Evolutionary conservation across 1,140 invertebrate species (phyloP), one percentile per base, ranked within the genome.

Genomic region (Drosophila virilis): DNA sequence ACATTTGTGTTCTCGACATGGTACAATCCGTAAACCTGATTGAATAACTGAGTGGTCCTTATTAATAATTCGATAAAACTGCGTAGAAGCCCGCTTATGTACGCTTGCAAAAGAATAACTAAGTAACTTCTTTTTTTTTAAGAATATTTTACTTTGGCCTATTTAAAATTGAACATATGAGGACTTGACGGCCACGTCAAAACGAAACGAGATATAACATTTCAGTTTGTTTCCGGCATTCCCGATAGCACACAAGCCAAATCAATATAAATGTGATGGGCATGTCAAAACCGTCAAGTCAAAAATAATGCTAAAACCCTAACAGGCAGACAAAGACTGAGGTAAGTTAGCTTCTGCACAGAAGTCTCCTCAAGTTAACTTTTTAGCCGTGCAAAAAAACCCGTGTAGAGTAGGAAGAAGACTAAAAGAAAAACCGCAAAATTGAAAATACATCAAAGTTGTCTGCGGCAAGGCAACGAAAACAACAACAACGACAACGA

Each of bases 361-460:
- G 50, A 51, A 67, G 62, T 52, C 51, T 46, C 42, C 43, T 58
- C 58, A 51, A 74, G 66, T 62, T 67, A 74, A 70, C 35, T 70
- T 70, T 70, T 61, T 45, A 40, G 64, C 55, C 28, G 57, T 45
- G 35, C 45, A 48, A 57, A 54, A 7, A 7, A 52, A 6, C 7
- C 2, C 33, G 33, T 1, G 48, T 12, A 6, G 38, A 45, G 42
- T 13, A 40, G n/a, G 48, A 62, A 33, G 51, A 59, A 58, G 48
- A 33, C 46, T 17, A 80, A 60, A 67, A 46, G 59, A 43, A 82
- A 72, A 83, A 77, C 79, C 79, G 74, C 83, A 80, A 79, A 88
- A 83, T 88, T 77, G 72, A 71, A 86, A 86, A 86, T 77, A 79
- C 80, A 83, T 86, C 83, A 88, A 83, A 86, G 73, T 80, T 86